Evolutionary conservation across 2,113 vertebrate species (phyloP).

Genomic region (Chlorocebus sabaeus): DNA sequence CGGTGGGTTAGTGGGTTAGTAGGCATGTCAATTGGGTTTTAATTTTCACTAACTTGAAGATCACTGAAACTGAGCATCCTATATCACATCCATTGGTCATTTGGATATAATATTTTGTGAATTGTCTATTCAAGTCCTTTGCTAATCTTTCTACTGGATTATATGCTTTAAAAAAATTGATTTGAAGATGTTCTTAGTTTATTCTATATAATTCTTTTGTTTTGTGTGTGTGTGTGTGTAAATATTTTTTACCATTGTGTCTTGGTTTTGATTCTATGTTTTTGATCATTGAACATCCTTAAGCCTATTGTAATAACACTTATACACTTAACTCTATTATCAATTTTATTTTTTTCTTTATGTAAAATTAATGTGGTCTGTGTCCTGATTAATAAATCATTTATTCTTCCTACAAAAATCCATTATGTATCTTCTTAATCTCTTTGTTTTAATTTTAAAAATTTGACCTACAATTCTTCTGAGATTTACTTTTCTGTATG

Average conservation of each 20-base stretch:
- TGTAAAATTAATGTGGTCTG: neutral
- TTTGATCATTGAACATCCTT: neutral
- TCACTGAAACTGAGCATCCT: neutral
- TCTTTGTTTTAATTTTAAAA: slow-evolving; percentile 27
- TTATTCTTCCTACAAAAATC: neutral
- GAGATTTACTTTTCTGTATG: neutral
- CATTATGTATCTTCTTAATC: neutral
- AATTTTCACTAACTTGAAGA: neutral
- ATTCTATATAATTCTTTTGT: neutral
- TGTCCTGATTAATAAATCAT: neutral
- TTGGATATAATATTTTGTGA: neutral
- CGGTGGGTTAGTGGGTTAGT: neutral
- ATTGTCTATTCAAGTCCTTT: neutral
- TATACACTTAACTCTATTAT: neutral
- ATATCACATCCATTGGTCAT: neutral
- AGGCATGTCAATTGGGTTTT: neutral
- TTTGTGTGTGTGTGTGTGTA: neutral
- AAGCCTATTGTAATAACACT: neutral
- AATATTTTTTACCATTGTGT: neutral
- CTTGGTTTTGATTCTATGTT: neutral
- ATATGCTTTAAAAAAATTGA: neutral
- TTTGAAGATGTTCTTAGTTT: neutral
- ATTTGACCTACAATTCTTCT: neutral
- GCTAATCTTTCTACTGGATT: neutral
- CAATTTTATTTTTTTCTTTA: neutral